phyloP scores from a whole-genome alignment of 2,888 invertebrate genomes.

The Pollenia labialis region DNA sequence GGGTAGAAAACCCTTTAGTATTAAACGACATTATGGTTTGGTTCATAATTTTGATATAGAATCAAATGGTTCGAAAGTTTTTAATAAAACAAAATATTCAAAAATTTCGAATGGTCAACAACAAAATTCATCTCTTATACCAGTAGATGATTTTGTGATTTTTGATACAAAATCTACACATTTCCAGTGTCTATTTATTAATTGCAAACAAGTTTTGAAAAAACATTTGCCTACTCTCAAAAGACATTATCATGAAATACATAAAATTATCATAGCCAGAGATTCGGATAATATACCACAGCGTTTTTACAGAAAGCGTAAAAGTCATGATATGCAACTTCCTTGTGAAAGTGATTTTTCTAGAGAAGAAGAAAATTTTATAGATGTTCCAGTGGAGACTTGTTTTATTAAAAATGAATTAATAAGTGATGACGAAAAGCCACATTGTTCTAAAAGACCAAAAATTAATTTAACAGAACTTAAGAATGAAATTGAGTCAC shows the following conservation, averaged over 20 bases:
- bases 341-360: neutral
- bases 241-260: conserved; percentile 19
- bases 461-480: neutral
- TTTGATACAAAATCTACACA: neutral
- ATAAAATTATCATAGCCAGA: conserved; percentile 28
- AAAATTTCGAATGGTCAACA: neutral
- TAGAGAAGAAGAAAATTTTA: neutral
- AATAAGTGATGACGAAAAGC: conserved; percentile 6
- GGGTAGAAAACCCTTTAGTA: conserved; percentile 7
- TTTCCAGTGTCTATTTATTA: conserved; percentile 22
- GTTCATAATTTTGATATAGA: conserved; percentile 28
- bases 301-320: conserved; percentile 22
- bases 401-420: conserved; percentile 13
- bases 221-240: conserved; percentile 5
- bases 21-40: conserved; percentile 10
- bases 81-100: neutral
- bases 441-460: neutral
- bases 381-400: no score
- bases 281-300: conserved; percentile 30
- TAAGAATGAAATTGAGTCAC: no score
- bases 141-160: neutral
- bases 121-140: neutral
- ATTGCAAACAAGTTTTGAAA: conserved; percentile 11
- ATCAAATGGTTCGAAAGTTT: neutral
- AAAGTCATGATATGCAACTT: neutral